These are phyloP conservation scores for Sclerodermus sp. DNA, from an alignment of 2,888 invertebrate genomes.

Conservation along the genomic window DNA sequence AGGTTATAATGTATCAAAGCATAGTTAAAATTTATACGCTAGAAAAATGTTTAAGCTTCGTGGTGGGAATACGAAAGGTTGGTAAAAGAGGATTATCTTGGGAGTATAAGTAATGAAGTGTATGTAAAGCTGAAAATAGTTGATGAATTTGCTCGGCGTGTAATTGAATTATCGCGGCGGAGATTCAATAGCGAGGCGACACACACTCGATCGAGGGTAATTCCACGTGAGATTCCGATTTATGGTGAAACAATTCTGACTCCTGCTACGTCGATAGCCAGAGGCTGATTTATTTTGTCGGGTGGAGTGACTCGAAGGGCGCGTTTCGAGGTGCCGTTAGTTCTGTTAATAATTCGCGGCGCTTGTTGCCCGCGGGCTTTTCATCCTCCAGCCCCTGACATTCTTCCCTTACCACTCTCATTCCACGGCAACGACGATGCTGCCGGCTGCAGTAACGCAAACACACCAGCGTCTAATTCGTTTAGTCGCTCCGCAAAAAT, in stretches of 20 bases:
- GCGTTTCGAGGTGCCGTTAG: slow-evolving; percentile 25
- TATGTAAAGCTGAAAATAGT: no score
- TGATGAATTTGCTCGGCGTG: background rate
- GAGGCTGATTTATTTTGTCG: slow-evolving; percentile 34
- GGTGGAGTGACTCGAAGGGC: slow-evolving; percentile 27
- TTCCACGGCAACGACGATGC: slow-evolving; percentile 18
- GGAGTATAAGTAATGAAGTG: no score
- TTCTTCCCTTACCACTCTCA: slow-evolving; percentile 4
- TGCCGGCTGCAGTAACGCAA: slow-evolving; percentile 33
- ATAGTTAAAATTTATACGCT: no score
- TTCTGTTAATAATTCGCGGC: slow-evolving; percentile 39
- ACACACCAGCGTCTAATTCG: slow-evolving; percentile 43
- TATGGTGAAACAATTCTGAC: slow-evolving; percentile 10
- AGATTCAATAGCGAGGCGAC: background rate
- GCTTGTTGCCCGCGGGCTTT: slow-evolving; percentile 35
- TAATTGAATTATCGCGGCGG: background rate
- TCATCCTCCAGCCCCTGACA: slow-evolving; percentile 16
- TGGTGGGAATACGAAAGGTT: no score
- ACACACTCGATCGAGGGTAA: slow-evolving; percentile 13
- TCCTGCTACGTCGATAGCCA: slow-evolving; percentile 16
- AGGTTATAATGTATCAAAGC: no score
- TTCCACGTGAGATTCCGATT: slow-evolving; percentile 16
- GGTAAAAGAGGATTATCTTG: no score
- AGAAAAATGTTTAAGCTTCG: no score
- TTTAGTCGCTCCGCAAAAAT: slow-evolving; percentile 45